Evolutionary conservation across 2,113 vertebrate genomes (phyloP).

Genomic region (Perognathus longimembris): DNA sequence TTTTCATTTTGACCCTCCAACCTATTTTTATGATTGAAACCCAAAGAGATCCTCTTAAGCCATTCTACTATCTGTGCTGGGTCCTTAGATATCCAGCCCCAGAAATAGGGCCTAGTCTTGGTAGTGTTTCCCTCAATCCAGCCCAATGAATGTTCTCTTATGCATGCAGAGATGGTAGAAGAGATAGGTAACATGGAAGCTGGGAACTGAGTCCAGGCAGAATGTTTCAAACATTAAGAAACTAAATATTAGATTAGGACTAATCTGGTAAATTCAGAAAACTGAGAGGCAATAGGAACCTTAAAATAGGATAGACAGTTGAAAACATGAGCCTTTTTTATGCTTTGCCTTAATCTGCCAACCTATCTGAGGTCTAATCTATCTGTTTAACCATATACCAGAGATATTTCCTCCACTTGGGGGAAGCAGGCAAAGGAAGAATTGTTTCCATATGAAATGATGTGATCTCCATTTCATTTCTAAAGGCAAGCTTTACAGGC

Average conservation of each 20-base stretch:
- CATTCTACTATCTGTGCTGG: neutral
- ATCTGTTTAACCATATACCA: constrained; percentile 61
- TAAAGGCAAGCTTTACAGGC: constrained; percentile 54
- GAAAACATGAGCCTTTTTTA: constrained; percentile 64
- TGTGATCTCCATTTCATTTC: constrained; percentile 55
- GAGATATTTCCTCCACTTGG: constrained; percentile 65
- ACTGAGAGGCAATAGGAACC: constrained; percentile 49
- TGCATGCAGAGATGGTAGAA: constrained; percentile 58
- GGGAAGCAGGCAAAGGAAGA: constrained; percentile 64
- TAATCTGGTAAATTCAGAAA: constrained; percentile 70
- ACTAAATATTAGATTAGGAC: constrained; percentile 75
- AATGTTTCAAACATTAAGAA: constrained; percentile 75
- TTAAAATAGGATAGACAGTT: constrained; percentile 68
- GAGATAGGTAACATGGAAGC: constrained; percentile 51
- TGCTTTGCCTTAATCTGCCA: constrained; percentile 50
- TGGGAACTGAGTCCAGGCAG: constrained; percentile 42
- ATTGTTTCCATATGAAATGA: constrained; percentile 75
- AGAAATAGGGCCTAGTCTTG: neutral
- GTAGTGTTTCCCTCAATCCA: neutral
- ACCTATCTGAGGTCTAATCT: constrained; percentile 67
- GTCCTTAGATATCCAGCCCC: neutral
- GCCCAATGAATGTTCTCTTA: constrained; percentile 34
- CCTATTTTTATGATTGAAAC: neutral
- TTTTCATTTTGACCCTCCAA: neutral
- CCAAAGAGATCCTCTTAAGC: neutral